Base-by-base conservation (phyloP, 2,888 invertebrate species). In the Acrobasis repandana region DNA sequence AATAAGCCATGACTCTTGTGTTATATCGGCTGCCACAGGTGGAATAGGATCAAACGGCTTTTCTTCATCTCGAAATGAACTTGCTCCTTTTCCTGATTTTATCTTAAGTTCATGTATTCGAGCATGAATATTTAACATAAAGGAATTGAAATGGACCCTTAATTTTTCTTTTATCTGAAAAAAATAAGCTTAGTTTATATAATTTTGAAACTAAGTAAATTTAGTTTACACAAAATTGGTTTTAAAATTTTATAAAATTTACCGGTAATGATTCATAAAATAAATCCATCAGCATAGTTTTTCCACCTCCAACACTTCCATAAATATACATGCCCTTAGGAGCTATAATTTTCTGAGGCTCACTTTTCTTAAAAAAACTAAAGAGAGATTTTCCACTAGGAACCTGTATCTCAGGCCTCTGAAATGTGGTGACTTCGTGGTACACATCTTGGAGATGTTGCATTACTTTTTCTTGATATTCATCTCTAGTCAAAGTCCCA, bases 221-320 rank as follows among this genome's bases (percentile, higher is more conserved):
- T 5, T n/a, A 18, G 28, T 20, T 5, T 28, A 36, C 0, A 50
- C 8, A 10, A 2, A 33, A 14, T 43, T 34, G 15, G 15, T 50
- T 48, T 11, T 18, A 56, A 47, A 51, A 57, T 36, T 3, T n/a
- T 16, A 11, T n/a, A n/a, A 52, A 57, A 73, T 79, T 82, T 79
- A 90, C 89, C 61, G 92, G 91, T 33, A 88, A 75, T 68, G 86
- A 87, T 73, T 97, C 95, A 92, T 96, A 98, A 90, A 99, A 99
- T 75, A 99, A 90, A 90, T 99, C 99, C 99, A 99, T 99, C 62
- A 99, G 90, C 96, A 99, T 99, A 8, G 99, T 99, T 93, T 99
- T 99, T 51, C 99, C 99, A 72, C 98, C 97, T 52, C 98, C 97
- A 66, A 98, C 97, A 77, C 97, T 96, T 61, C 98, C 98, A 88